Percentiles rank a stretch among this genome's conserved stretches.
Evolutionary conservation across 2,888 invertebrate species (phyloP).

Genomic region (Drosophila recens): DNA sequence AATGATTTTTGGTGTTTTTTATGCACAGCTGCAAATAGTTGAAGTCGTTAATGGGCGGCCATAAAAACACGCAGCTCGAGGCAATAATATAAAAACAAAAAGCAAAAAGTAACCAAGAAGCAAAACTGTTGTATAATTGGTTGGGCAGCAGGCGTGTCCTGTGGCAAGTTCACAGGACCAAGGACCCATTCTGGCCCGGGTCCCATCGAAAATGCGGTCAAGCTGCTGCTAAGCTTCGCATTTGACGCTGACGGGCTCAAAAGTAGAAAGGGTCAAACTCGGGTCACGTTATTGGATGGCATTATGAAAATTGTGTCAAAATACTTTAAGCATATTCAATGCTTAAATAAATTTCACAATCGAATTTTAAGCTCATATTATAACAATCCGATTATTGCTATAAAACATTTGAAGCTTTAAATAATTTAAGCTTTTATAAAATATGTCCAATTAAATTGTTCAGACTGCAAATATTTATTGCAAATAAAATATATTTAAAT

Average conservation of each 20-base stretch:
- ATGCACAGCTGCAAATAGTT: conserved; percentile 70
- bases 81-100: conserved; percentile 19
- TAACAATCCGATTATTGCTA: not conserved
- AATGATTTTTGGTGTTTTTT: conserved; percentile 59
- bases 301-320: conserved; percentile 60
- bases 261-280: conserved; percentile 45
- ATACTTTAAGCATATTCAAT: conserved; percentile 63
- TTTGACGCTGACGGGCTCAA: conserved; percentile 39
- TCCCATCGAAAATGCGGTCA: conserved; percentile 43
- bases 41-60: conserved; percentile 64
- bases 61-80: conserved; percentile 49
- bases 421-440: not conserved
- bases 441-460: conserved; percentile 2
- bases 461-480: conserved; percentile 6
- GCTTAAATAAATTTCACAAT: conserved; percentile 13
- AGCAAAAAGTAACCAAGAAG: conserved; percentile 12
- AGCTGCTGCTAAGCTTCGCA: conserved; percentile 54
- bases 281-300: conserved; percentile 52
- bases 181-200: not conserved
- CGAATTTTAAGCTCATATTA: not conserved
- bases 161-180: conserved; percentile 6
- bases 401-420: not conserved
- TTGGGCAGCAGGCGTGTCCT: conserved; percentile 18
- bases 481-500: not conserved
- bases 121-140: conserved; percentile 61